These are phyloP conservation scores for Urocyon cinereoargenteus DNA, from an alignment of 2,797 vertebrate genomes.

Conservation along the genomic window DNA sequence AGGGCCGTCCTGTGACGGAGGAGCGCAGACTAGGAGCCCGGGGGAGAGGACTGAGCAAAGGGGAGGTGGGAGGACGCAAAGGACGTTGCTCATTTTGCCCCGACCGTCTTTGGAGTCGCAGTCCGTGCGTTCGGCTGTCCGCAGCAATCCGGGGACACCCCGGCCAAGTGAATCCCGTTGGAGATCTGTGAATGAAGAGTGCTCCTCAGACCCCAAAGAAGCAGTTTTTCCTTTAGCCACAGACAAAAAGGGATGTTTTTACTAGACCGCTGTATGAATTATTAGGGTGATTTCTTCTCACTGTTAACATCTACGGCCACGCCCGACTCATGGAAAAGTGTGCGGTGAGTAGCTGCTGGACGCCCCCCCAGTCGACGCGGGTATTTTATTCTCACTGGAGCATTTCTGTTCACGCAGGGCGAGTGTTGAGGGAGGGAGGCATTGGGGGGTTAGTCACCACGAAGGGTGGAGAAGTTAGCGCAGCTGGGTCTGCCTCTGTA, in stretches of 20 bases:
- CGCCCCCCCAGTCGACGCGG: accelerated
- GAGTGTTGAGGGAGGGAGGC: neutral
- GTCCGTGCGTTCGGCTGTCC: neutral
- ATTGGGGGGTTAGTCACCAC: neutral
- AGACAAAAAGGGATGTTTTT: neutral
- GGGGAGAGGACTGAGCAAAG: neutral
- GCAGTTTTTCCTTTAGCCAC: neutral
- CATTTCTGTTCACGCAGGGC: neutral
- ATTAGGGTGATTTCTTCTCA: neutral
- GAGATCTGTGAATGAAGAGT: neutral
- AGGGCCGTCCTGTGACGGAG: neutral
- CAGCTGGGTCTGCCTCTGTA: neutral
- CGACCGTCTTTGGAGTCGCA: neutral
- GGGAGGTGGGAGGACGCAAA: too few relatives aligned
- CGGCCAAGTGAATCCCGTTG: accelerated
- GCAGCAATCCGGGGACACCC: neutral
- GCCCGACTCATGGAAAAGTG: too few relatives aligned
- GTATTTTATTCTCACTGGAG: neutral
- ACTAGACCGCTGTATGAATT: neutral
- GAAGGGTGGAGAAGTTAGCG: neutral
- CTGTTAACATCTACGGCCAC: neutral
- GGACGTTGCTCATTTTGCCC: neutral
- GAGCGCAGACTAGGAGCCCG: neutral
- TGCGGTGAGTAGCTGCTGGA: accelerated
- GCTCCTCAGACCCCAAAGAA: neutral